Evolutionary conservation across 2,888 invertebrate species (phyloP), one percentile per base, ranked within the genome.

Genomic region (Aspidiotus rigidus): DNA sequence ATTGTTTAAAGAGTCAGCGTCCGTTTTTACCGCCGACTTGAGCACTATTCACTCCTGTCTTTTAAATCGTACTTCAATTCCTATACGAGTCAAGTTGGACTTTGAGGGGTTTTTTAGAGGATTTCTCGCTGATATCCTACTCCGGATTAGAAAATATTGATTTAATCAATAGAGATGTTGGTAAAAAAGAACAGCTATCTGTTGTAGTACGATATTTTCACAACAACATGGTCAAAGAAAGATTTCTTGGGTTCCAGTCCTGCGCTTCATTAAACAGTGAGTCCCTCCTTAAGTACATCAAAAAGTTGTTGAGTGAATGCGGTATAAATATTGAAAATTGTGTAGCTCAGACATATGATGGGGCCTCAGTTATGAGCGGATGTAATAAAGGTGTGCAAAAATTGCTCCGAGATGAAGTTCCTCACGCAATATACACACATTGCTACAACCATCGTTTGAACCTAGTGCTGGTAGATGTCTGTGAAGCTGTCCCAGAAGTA

Each of bases 361-460:
- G 59, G 44, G 49, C 49, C n/a, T 17, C 59, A 16, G 42, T 66
- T 57, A 59, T 66, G 59, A 66, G 66, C n/a, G 66, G 59, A 44
- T 1, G 57, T 9, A 41, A 59, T 57, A 66, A 57, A 57, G 28
- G 66, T 59, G 66, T 59, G 9, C 56, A 66, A 66, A 28, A 41
- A 17, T 49, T 66, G 56, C 44, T 66, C 44, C 42, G 15, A 59
- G 57, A 59, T 13, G 28, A 66, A 66, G 66, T 66, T 7, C 66
- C 28, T 44, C 41, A 66, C 55, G 59, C 59, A 66, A 57, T 66
- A 57, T 66, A 66, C 59, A 66, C 64, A 64, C 42, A 64, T 17
- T 64, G 64, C 44, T 64, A 64, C 42, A 64, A 64, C 11, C 42
- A 64, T 10, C 28, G 49, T 15, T 28, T 66, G 57, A 66, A 66